Evolutionary conservation across 2,113 vertebrate species (phyloP), one percentile per base, ranked within the genome.

Genomic region (Tapirus terrestris): DNA sequence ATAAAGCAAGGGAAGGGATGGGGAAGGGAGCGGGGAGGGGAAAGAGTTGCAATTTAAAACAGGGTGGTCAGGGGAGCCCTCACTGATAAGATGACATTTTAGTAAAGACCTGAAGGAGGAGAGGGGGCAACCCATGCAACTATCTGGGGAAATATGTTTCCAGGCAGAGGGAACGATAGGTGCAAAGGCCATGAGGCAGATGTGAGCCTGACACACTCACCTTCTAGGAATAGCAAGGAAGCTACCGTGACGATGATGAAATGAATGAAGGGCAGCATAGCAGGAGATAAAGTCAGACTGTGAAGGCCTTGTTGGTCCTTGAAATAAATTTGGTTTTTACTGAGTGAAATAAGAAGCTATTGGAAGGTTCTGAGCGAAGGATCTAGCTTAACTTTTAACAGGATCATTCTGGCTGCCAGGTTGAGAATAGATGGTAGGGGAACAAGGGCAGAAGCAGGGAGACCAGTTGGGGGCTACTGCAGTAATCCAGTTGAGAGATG

Each of bases 231-330:
- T 0, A 53, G 11, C 0, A 0, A 5, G 61, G 60, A 43, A 13
- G 56, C 21, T 5, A 5, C 31, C 0, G 18, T 4, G 61, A 39
- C 43, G 0, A 31, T 76, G 5, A 21, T 7, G 27, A 31, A 48
- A 20, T 25, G 33, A 39, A 11, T 0, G 25, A 51, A 3, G 23
- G 63, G 31, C 36, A 13, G 33, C 3, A 1, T 1, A 0, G 67
- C 1, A 31, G 70, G 61, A 20, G 43, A 1, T 53, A 29, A 18
- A 56, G 48, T 51, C 92, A 43, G 8, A 29, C 81, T 2, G 6
- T 5, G 73, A 94, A 25, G 43, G 45, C 36, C 45, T 39, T 8
- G 5, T 7, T 14, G 85, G 45, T 58, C 36, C 63, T 79, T 36
- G 10, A 31, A 65, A 63, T 63, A 67, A 53, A 75, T 25, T 10